Evolutionary conservation across 2,113 vertebrate species (phyloP), one percentile per base, ranked within the genome.

Genomic region (Bubo bubo): DNA sequence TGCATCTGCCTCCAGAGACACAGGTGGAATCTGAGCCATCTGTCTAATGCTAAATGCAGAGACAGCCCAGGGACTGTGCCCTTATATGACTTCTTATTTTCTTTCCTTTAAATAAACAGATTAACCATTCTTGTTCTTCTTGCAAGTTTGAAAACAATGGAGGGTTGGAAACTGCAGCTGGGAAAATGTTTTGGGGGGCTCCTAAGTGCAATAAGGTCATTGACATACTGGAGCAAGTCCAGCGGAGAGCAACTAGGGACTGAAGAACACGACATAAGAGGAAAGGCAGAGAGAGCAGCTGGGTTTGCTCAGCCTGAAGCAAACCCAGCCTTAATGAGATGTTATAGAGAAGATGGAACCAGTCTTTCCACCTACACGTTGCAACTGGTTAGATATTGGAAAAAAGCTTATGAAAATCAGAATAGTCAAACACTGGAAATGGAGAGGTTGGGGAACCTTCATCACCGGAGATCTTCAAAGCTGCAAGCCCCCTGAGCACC

Each of bases 21-120:
- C 90, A 96, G 93, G 87, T 96, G 96, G 96, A 96, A 96, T 90
- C 56, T 70, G 66, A 95, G 77, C 96, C 96, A 96, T 96, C 95
- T 97, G 95, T 70, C 90, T 93, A 90, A 91, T 79, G 76, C 66
- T 91, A 91, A 95, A 68, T 8, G 32, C 90, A 96, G 76, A 95
- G 90, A 90, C 24, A 90, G 90, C 34, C 47, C 71, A 68, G 66
- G 39, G 49, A 85, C 4, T 47, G 52, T 87, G 89, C 87, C 92
- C 71, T 93, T 75, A 72, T n/a, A 62, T 45, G 70, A 90, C 90
- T 90, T 94, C 76, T 92, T 83, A 35, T 90, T 89, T 82, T 82
- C 82, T 94, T 96, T 93, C 70, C 62, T 92, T 90, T 62, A 88
- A 87, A 88, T 90, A 91, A 94, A 82, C 45, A 76, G 77, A 90